Evolutionary conservation across 2,113 vertebrate species (phyloP).

Genomic region (Notechis scutatus): DNA sequence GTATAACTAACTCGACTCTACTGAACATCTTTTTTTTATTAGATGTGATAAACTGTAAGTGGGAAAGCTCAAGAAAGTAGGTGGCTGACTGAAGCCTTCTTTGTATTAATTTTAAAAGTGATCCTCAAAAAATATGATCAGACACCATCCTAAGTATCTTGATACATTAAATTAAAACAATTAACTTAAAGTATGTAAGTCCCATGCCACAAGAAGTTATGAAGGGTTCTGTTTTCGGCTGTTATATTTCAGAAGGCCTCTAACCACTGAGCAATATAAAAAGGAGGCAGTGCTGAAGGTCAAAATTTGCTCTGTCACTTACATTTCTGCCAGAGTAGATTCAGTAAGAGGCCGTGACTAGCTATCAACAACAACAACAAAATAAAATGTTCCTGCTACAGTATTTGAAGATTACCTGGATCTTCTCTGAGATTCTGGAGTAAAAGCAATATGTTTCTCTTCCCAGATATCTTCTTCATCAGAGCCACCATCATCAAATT

Average conservation of each 20-base stretch:
- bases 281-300: background rate
- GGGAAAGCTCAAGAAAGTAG: background rate
- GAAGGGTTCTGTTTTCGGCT: background rate
- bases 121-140: background rate
- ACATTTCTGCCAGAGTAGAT: background rate
- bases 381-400: background rate
- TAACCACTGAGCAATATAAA: background rate
- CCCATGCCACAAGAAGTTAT: background rate
- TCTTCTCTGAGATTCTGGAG: constrained; percentile 88
- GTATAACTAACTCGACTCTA: background rate
- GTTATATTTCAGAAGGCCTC: background rate
- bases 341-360: background rate
- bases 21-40: background rate
- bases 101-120: background rate
- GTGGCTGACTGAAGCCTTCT: background rate
- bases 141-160: background rate
- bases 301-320: background rate
- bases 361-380: background rate
- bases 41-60: background rate
- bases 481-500: constrained; percentile 95
- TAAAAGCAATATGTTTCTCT: constrained; percentile 91
- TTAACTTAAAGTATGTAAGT: background rate
- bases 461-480: constrained; percentile 99
- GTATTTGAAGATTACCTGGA: constrained; percentile 74
- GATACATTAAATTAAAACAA: background rate